Conservation (phyloP, 92 coral and sea anemone species). For the Metridium senile region DNA sequence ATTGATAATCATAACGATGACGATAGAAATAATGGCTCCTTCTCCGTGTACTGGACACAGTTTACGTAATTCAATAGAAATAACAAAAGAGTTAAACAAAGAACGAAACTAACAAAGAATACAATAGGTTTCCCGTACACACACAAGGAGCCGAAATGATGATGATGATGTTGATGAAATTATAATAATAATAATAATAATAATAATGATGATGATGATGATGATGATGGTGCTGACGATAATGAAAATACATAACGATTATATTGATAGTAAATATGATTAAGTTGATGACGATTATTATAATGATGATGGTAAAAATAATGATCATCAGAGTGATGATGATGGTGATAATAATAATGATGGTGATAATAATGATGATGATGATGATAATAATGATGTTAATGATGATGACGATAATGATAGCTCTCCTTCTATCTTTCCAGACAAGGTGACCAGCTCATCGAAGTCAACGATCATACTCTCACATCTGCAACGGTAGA, state of each 20-base stretch:
- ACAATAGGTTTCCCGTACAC: too few species aligned
- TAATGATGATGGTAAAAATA: not conserved
- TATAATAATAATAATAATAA: too few species aligned
- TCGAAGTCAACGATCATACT: constrained; percentile 76
- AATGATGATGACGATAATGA: not conserved
- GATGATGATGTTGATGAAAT: too few species aligned
- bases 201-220: not conserved
- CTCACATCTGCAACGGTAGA: constrained; percentile 70
- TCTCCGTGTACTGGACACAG: too few species aligned
- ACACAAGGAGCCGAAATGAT: too few species aligned
- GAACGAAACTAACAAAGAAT: too few species aligned
- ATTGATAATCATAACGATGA: not conserved
- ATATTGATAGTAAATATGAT: not conserved
- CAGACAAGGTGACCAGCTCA: constrained; percentile 88
- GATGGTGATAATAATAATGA: not conserved
- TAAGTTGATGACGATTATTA: not conserved
- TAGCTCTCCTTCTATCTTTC: not conserved
- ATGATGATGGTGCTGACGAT: not conserved
- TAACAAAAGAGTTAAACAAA: too few species aligned
- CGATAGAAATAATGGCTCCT: not conserved
- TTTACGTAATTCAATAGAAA: too few species aligned
- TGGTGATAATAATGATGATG: not conserved
- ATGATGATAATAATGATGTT: not conserved
- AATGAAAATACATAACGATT: not conserved
- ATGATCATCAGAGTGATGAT: not conserved